Evolutionary conservation across 1,140 invertebrate genomes (phyloP).

Genomic region (Batillaria attramentaria): DNA sequence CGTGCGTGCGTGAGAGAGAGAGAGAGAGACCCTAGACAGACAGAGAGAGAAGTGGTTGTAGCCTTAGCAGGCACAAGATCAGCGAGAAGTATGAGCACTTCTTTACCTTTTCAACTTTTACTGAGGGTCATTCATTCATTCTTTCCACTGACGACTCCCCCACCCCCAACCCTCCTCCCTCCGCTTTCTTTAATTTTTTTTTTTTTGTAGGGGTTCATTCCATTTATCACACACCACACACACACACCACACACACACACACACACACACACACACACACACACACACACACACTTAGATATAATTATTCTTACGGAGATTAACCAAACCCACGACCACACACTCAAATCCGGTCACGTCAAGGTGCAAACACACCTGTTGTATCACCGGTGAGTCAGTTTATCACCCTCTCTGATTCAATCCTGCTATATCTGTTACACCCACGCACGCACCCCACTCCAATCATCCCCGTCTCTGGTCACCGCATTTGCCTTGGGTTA

Average conservation of each 20-base stretch:
- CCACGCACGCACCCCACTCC: not conserved
- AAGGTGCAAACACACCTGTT: too few species aligned
- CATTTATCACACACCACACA: not conserved
- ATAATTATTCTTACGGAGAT: not conserved
- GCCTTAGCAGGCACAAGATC: too few species aligned
- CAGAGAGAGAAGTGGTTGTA: too few species aligned
- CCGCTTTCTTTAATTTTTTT: too few species aligned
- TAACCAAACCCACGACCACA: too few species aligned
- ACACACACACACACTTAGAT: not conserved
- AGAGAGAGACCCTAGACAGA: too few species aligned
- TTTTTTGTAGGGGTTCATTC: too few species aligned
- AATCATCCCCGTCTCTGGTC: not conserved
- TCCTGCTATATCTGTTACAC: not conserved
- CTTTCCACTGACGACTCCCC: not conserved
- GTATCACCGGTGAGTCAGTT: not conserved
- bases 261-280: slow-evolving; percentile 15
- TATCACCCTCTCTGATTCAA: not conserved
- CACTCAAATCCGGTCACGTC: too few species aligned
- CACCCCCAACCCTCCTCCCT: too few species aligned
- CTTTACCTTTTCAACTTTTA: not conserved
- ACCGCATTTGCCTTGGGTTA: too few species aligned
- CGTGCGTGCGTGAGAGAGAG: too few species aligned
- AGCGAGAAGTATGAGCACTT: too few species aligned
- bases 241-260: not conserved
- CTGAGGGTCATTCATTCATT: not conserved